Evolutionary conservation across 1,140 invertebrate genomes (phyloP), one percentile per base, ranked within the genome.

Genomic region (Drosophila baimaii): DNA sequence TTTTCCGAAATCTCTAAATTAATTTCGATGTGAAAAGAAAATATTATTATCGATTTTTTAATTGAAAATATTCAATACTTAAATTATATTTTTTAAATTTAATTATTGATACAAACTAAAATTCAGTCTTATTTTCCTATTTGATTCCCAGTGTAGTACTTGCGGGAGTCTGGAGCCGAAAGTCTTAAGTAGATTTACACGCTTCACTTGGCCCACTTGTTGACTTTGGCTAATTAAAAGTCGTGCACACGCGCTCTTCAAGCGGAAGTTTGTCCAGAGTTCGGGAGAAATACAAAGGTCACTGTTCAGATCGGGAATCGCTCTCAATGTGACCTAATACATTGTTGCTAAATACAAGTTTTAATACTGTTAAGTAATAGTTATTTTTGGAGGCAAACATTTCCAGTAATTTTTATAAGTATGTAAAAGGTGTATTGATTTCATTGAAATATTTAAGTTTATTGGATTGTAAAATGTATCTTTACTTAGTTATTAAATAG

Each of bases 221-320:
- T 86, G 79, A 88, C 84, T 66, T 55, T 88, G 84, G 71, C 84
- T 86, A 88, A 86, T 88, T 86, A 83, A 79, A 88, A 69, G 56
- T 79, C 56, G 59, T 52, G 64, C 77, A 55, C 77, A 76, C 81
- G 70, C 68, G 59, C 59, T 41, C 12, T 27, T 10, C 29, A 63
- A 68, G 51, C 69, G 80, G 77, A 85, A 79, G 51, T 80, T 63
- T 63, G 33, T 25, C 25, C 31, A 77, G 44, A 39, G 51, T 49
- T 64, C 49, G 49, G 41, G 23, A 15, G 49, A 55, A 64, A 39
- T 29, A 33, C 64, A 62, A 72, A 86, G 82, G 75, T 85, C 35
- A 68, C 0, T 15, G 15, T 27, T 37, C 39, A 9, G 17, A 47
- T 33, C 23, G 66, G 65, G 52, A 49, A 54, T 39, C 7, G 43